Conservation (phyloP, 1,140 invertebrate genomes). For the Pseudomyrmex pallidus region DNA sequence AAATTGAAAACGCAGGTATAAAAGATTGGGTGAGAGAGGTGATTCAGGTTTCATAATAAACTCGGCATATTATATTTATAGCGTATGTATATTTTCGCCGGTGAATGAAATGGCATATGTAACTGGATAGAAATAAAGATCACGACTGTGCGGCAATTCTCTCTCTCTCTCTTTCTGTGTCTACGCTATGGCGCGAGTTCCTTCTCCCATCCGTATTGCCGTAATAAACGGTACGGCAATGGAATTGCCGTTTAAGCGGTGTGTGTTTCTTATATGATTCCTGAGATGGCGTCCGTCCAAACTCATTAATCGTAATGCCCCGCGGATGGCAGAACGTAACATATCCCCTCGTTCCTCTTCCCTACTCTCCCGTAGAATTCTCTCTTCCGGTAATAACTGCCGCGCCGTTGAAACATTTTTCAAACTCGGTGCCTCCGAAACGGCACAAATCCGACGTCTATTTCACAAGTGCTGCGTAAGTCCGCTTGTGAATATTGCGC, state of each 20-base stretch:
- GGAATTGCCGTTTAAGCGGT: conserved; percentile 73
- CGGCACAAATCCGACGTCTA: conserved; percentile 43
- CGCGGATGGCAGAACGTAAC: conserved; percentile 50
- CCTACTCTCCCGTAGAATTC: conserved; percentile 51
- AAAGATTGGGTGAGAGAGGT: background rate
- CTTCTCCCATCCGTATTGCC: background rate
- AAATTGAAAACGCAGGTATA: background rate
- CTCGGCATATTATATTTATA: no score
- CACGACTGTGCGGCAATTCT: conserved; percentile 27
- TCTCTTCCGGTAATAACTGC: conserved; percentile 72
- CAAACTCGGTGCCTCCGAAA: conserved; percentile 54
- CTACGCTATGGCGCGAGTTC: background rate
- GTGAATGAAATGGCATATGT: background rate
- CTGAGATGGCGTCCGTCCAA: conserved; percentile 73
- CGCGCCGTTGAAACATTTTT: conserved; percentile 66
- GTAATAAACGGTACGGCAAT: conserved; percentile 63
- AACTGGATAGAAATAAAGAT: conserved; percentile 9
- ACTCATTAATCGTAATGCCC: conserved; percentile 74
- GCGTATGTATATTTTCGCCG: background rate
- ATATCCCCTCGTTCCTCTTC: background rate
- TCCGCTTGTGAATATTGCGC: conserved; percentile 64
- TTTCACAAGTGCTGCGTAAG: conserved; percentile 68
- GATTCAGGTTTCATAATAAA: conserved; percentile 27
- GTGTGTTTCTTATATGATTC: conserved; percentile 71
- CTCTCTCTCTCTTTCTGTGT: conserved; percentile 11